A percentile compares a stretch with the other conserved stretches of the same genome.
Evolutionary conservation across 2,113 vertebrate genomes (phyloP).

Genomic region (Cygnus atratus): DNA sequence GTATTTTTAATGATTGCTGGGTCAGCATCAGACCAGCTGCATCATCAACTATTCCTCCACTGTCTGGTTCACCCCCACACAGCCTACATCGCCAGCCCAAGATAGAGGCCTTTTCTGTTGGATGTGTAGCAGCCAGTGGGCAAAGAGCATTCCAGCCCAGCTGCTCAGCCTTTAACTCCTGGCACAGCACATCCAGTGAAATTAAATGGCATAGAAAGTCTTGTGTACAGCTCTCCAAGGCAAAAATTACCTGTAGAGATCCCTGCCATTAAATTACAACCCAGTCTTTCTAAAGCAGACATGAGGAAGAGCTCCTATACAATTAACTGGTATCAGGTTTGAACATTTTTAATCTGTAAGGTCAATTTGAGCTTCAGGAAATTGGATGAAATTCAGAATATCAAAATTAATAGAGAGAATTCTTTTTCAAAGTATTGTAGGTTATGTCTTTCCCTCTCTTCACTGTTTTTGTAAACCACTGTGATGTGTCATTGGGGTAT

Average conservation of each 20-base stretch:
- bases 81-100: background rate
- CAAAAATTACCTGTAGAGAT: background rate
- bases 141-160: background rate
- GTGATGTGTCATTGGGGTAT: slow-evolving; percentile 40
- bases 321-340: background rate
- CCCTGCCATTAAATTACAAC: background rate
- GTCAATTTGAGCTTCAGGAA: background rate
- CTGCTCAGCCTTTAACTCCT: background rate
- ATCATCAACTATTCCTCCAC: background rate
- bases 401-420: background rate
- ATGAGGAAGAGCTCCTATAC: background rate
- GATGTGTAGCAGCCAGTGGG: background rate
- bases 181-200: background rate
- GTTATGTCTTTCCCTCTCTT: slow-evolving; percentile 25
- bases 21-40: background rate
- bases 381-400: background rate
- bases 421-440: slow-evolving; percentile 6
- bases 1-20: background rate
- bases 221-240: background rate
- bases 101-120: background rate
- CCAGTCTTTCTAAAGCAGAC: background rate
- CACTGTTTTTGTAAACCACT: background rate
- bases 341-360: background rate
- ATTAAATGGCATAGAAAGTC: background rate
- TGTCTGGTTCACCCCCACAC: background rate